These are phyloP conservation scores for Agelaius phoeniceus DNA, from an alignment of 2,113 vertebrate species.

Conservation along the genomic window DNA sequence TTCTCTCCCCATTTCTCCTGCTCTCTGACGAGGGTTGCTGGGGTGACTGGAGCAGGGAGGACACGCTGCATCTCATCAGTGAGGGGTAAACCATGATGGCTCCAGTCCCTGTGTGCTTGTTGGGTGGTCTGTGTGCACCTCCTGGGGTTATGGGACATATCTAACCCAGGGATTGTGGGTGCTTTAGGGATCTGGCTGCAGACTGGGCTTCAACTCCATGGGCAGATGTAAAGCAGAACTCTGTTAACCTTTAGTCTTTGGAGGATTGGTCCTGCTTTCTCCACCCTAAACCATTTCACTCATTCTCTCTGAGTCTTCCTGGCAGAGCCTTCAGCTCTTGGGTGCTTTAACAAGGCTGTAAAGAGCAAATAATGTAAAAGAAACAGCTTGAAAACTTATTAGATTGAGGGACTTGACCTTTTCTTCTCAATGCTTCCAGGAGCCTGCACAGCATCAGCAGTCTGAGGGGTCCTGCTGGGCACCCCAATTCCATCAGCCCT, in stretches of 20 bases:
- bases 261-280: background rate
- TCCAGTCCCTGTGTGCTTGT: fast-evolving
- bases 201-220: background rate
- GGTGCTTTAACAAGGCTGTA: background rate
- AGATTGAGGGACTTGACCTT: background rate
- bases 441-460: fast-evolving
- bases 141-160: fast-evolving
- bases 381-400: background rate
- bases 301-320: background rate
- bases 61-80: background rate
- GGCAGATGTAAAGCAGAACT: background rate
- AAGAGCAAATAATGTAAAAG: background rate
- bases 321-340: background rate
- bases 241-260: background rate
- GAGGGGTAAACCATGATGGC: background rate
- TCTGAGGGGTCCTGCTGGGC: background rate
- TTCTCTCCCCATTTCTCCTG: background rate
- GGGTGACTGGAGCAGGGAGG: background rate
- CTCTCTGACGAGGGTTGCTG: background rate
- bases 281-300: background rate
- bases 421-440: background rate
- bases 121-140: background rate
- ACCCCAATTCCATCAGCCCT: background rate
- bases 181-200: background rate
- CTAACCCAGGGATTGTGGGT: fast-evolving